phyloP scores from a whole-genome alignment of 2,797 vertebrate species.

The Xenopus petersii region DNA sequence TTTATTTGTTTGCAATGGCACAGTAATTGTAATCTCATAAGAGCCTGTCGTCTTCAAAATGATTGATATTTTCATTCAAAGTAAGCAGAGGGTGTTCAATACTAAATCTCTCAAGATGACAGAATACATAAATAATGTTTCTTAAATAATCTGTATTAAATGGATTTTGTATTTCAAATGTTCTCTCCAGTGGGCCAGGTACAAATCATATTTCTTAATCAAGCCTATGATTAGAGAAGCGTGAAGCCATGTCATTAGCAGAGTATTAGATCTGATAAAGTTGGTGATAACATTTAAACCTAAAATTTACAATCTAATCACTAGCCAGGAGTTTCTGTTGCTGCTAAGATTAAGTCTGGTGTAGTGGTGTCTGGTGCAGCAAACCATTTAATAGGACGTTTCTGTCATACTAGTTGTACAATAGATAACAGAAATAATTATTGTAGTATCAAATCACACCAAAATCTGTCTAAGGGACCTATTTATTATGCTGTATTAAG shows the following conservation, averaged over 20 bases:
- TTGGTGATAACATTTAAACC: background rate
- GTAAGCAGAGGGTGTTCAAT: slow-evolving; percentile 52
- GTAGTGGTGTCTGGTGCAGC: too few species aligned
- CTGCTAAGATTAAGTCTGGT: too few species aligned
- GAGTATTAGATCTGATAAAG: slow-evolving; percentile 22
- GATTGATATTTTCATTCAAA: slow-evolving; percentile 64
- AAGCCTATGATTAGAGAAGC: slow-evolving; percentile 41
- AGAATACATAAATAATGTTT: slow-evolving; percentile 56
- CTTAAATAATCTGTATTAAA: slow-evolving; percentile 47
- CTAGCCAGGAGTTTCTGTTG: too few species aligned
- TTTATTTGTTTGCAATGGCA: slow-evolving; percentile 51
- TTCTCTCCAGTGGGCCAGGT: slow-evolving; percentile 36
- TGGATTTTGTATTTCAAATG: slow-evolving; percentile 52
- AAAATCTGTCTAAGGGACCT: too few species aligned
- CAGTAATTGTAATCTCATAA: slow-evolving; percentile 56
- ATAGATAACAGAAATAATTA: too few species aligned
- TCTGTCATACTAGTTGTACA: too few species aligned
- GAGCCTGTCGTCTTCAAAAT: slow-evolving; percentile 58
- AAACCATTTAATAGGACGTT: too few species aligned
- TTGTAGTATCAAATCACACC: too few species aligned
- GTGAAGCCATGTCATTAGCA: slow-evolving; percentile 27
- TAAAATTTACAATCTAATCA: background rate
- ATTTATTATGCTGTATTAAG: too few species aligned
- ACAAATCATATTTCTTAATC: slow-evolving; percentile 47
- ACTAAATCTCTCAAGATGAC: slow-evolving; percentile 55